Evolutionary conservation across 2,113 vertebrate species (phyloP), one percentile per base, ranked within the genome.

Genomic region (Varanus komodoensis): DNA sequence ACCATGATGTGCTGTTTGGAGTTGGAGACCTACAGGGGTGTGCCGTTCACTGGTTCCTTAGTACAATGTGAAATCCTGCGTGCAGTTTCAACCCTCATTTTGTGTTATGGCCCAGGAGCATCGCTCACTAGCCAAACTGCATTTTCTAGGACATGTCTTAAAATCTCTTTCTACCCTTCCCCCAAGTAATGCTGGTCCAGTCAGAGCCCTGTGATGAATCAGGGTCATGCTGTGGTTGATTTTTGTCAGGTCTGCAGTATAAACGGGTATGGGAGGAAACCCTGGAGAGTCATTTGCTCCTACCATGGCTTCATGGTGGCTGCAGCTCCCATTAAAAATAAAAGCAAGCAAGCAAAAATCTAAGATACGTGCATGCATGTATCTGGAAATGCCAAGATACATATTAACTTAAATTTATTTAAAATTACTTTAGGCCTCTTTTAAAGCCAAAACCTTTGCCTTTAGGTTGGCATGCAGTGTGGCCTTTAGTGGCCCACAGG

Each of bases 21-120:
- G 50, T 54, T 77, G 89, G 92, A 95, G 87, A 87, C 21, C 88
- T 93, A 77, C 61, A 74, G 92, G 84, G 94, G 79, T 91, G 93
- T 78, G 23, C 52, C 81, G 69, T 54, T 87, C 84, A 15, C 61
- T 64, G 3, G 17, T 84, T 73, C 23, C 73, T n/a, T 61, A 81
- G 78, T 79, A n/a, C 89, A 84, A 73, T 8, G 3, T 84, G 1
- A 69, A 90, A 57, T 75, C 15, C 73, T 87, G 4, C 79, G 34
- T 34, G n/a, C 5, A 48, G 12, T 1, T 11, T 11, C 92, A 0
- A 8, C 6, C 6, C 64, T 50, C 86, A 34, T 87, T 91, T 17
- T 48, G 0, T 68, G 64, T 21, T 78, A 73, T 48, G 93, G 32
- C 50, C 19, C 0, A 86, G 50, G 23, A 85, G 25, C 0, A 0